Evolutionary conservation across 2,113 vertebrate genomes (phyloP).

Genomic region (Struthidea cinerea): DNA sequence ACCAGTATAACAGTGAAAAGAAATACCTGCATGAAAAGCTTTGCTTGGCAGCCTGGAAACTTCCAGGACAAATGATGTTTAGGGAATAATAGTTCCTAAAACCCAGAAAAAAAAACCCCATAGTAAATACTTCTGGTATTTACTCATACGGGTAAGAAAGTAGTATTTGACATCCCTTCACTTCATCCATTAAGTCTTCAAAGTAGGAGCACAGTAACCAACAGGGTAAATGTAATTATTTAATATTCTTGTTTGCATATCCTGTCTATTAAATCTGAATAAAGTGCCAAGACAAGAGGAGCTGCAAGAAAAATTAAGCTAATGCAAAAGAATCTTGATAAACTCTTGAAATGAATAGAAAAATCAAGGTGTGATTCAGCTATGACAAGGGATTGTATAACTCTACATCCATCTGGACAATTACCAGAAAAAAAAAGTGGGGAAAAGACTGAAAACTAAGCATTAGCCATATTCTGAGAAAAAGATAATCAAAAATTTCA

Average conservation of each 20-base stretch:
- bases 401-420: background rate
- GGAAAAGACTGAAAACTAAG: background rate
- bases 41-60: background rate
- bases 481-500: background rate
- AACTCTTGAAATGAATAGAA: background rate
- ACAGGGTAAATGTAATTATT: background rate
- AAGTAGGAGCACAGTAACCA: background rate
- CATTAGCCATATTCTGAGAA: background rate
- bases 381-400: background rate
- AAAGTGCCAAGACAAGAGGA: background rate
- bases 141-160: background rate
- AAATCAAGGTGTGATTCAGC: background rate
- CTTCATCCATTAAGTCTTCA: background rate
- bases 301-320: background rate
- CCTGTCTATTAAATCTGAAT: background rate
- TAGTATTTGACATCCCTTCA: background rate
- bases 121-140: background rate
- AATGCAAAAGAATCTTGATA: background rate
- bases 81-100: background rate
- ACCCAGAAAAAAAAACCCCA: background rate
- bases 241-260: background rate
- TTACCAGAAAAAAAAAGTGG: fast-evolving
- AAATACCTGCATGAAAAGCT: background rate
- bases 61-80: background rate
- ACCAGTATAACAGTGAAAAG: background rate